Conservation (phyloP, 1,140 invertebrate genomes). For the Pogonomyrmex californicus region DNA sequence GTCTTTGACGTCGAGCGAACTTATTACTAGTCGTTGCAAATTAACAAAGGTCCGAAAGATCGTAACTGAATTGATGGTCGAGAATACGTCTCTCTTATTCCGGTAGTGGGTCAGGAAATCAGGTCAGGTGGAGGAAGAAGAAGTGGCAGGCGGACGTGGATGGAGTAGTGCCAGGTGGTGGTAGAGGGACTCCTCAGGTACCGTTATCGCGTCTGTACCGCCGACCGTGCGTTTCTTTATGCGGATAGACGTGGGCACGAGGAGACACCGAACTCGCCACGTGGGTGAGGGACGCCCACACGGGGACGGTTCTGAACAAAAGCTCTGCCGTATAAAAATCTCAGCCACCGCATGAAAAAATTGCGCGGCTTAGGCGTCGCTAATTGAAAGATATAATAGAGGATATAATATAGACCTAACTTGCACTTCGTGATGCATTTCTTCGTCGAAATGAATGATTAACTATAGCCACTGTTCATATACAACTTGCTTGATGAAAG, state of each 20-base stretch:
- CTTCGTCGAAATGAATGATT: background rate
- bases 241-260: conserved; percentile 43
- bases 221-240: conserved; percentile 58
- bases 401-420: background rate
- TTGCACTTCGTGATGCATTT: background rate
- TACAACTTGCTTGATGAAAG: background rate
- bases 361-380: background rate
- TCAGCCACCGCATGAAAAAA: conserved; percentile 12
- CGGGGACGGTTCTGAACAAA: conserved; percentile 5
- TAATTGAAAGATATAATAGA: conserved; percentile 55
- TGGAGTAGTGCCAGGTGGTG: conserved; percentile 50
- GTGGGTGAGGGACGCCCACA: conserved; percentile 44
- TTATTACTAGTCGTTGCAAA: conserved; percentile 45
- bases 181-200: conserved; percentile 53
- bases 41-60: conserved; percentile 51
- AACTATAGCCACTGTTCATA: conserved; percentile 13
- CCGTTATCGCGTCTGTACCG: conserved; percentile 70
- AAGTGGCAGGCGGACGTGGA: conserved; percentile 72
- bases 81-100: conserved; percentile 32
- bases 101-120: conserved; percentile 85
- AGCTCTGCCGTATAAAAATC: conserved; percentile 27
- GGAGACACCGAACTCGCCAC: conserved; percentile 31
- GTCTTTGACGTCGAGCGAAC: background rate
- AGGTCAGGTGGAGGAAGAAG: conserved; percentile 77
- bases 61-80: conserved; percentile 78